phyloP scores from a whole-genome alignment of 2,888 invertebrate genomes.

The Troglohyphantes excavatus region DNA sequence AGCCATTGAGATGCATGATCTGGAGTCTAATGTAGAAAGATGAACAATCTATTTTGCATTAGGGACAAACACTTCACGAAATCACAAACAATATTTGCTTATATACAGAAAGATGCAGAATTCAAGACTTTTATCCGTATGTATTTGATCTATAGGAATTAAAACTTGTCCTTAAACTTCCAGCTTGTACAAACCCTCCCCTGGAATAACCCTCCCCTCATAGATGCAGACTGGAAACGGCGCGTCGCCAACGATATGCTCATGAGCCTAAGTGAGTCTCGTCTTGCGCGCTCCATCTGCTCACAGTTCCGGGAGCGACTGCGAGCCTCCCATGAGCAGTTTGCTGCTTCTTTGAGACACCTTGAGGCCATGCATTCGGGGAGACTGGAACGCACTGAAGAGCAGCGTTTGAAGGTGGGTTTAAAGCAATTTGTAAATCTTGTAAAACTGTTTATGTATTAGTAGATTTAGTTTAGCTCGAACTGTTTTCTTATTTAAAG shows the following conservation, averaged over 20 bases:
- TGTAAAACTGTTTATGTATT: too few relatives aligned
- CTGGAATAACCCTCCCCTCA: constrained; percentile 85
- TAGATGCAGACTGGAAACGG: constrained; percentile 87
- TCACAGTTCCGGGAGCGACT: constrained; percentile 90
- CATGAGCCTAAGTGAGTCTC: constrained; percentile 87
- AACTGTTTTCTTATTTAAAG: too few relatives aligned
- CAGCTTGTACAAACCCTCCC: constrained; percentile 86
- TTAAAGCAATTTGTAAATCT: too few relatives aligned
- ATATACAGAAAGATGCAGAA: too few relatives aligned
- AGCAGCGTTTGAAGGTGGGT: constrained; percentile 87
- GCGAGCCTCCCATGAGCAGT: constrained; percentile 89
- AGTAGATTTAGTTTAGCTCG: too few relatives aligned
- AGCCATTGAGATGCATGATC: too few relatives aligned
- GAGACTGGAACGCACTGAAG: constrained; percentile 90
- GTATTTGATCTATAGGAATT: too few relatives aligned
- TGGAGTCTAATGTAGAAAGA: too few relatives aligned
- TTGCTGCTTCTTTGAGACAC: constrained; percentile 88
- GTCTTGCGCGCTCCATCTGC: constrained; percentile 88
- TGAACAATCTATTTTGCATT: too few relatives aligned
- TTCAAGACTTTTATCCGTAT: too few relatives aligned
- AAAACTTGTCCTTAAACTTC: not conserved
- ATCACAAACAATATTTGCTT: too few relatives aligned
- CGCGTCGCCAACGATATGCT: constrained; percentile 88
- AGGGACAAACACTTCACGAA: too few relatives aligned
- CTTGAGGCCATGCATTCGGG: constrained; percentile 88